Evolutionary conservation across 2,113 vertebrate species (phyloP).

Genomic region (Etheostoma cragini): DNA sequence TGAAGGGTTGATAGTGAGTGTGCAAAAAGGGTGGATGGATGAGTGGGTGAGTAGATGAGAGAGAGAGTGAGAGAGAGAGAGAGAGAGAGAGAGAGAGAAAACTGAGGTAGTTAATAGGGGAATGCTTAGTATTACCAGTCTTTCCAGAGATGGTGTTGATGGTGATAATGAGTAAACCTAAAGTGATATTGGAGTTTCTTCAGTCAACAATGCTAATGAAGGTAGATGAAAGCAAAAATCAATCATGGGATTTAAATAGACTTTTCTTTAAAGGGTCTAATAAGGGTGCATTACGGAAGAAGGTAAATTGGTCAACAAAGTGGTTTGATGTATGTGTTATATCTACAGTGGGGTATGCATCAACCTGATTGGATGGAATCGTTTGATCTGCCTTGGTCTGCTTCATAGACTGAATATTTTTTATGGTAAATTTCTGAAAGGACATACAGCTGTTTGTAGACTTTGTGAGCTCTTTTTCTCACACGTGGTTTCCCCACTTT

Average conservation of each 20-base stretch:
- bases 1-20: conserved; percentile 8
- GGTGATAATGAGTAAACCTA: conserved; percentile 21
- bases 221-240: conserved; percentile 46
- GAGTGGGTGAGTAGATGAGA: conserved; percentile 26
- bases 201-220: conserved; percentile 6
- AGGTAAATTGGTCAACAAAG: conserved; percentile 37
- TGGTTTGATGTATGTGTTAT: conserved; percentile 42
- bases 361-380: conserved; percentile 10
- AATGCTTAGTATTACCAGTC: not conserved
- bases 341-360: conserved; percentile 41
- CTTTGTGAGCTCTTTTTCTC: conserved; percentile 26
- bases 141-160: conserved; percentile 14
- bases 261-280: conserved; percentile 30
- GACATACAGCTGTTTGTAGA: conserved; percentile 50
- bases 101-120: conserved; percentile 16
- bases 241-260: conserved; percentile 34
- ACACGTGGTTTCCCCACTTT: conserved; percentile 29
- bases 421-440: conserved; percentile 54
- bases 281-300: conserved; percentile 30
- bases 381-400: conserved; percentile 47
- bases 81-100: not conserved
- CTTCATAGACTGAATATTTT: conserved; percentile 44
- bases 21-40: conserved; percentile 30
- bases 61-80: conserved; percentile 12
- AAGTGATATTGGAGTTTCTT: conserved; percentile 21